A percentile compares a stretch with the other conserved stretches of the same genome.
phyloP scores from a whole-genome alignment of 2,113 vertebrate genomes.

The human (Homo sapiens) region DNA sequence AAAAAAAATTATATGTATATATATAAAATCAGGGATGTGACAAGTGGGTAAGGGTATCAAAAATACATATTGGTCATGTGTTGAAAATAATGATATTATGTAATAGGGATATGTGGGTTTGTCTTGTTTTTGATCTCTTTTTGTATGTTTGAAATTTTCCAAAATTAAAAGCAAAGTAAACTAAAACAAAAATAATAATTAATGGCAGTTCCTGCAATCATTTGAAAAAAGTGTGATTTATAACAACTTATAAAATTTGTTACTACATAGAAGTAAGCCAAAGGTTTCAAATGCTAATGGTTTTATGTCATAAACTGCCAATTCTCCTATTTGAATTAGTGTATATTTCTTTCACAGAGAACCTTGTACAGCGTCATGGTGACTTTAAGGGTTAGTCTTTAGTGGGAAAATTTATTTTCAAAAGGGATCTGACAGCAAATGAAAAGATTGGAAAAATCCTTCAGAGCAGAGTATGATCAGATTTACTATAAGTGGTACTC shows the following conservation, averaged over 20 bases:
- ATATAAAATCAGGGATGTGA: neutral
- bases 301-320: neutral
- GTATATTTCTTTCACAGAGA: constrained; percentile 12
- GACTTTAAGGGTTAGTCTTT: constrained; percentile 6
- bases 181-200: neutral
- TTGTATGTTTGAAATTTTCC: neutral
- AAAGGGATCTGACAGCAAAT: constrained; percentile 40
- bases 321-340: constrained; percentile 50
- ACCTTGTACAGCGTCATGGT: constrained; percentile 34
- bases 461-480: constrained; percentile 27
- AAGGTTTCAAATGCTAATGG: neutral
- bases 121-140: neutral
- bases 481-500: constrained; percentile 58
- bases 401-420: constrained; percentile 46
- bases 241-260: neutral
- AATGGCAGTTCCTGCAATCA: neutral
- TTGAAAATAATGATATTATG: neutral
- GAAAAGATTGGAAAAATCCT: constrained; percentile 58
- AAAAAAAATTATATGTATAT: too few species aligned
- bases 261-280: neutral
- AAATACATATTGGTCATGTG: neutral
- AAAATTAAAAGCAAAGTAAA: neutral
- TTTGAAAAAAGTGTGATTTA: neutral
- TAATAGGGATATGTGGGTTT: neutral
- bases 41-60: accelerated